Evolutionary conservation across 2,888 invertebrate genomes (phyloP), one percentile per base, ranked within the genome.

Genomic region (Mimachlamys varia): DNA sequence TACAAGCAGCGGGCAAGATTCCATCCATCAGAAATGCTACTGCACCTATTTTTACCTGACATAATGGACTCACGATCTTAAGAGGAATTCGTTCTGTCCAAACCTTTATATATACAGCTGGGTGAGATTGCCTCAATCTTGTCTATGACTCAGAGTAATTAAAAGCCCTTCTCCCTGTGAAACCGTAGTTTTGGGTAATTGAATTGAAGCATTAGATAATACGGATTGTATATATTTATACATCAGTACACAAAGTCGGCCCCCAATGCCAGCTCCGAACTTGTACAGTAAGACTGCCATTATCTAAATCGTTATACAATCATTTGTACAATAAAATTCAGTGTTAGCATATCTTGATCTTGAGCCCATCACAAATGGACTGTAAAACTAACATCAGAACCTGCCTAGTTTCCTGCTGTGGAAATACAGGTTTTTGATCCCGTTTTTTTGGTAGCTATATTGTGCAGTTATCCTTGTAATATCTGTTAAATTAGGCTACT

Each of bases 261-360:
- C n/a, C 27, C 27, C n/a, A 27, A 76, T 76, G 62, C 27, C 62
- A 76, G 27, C 33, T 62, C 76, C 7, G 27, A 76, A 58, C 76
- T 10, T 76, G 76, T 17, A 33, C 33, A 76, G 76, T 13, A 76
- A 76, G 22, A 33, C 22, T 4, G 76, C 33, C 33, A 12, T 33
- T 76, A 76, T 76, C 76, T 33, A 27, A 33, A 76, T 2, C 27
- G 27, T 7, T 27, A n/a, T n/a, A 27, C 33, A 76, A 33, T 33
- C 27, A 76, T 76, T 76, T 76, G 76, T 15, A 76, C 76, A 76
- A 76, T 76, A 76, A 76, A 76, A 76, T 76, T 76, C 76, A 76
- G 27, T 33, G 27, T 33, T 76, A 76, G 22, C 33, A 33, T 76
- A 33, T 76, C 76, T 33, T 76, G 76, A 27, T 33, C 13, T 76